These are phyloP conservation scores for Aix galericulata DNA, from an alignment of 2,113 vertebrate species.

Conservation along the genomic window DNA sequence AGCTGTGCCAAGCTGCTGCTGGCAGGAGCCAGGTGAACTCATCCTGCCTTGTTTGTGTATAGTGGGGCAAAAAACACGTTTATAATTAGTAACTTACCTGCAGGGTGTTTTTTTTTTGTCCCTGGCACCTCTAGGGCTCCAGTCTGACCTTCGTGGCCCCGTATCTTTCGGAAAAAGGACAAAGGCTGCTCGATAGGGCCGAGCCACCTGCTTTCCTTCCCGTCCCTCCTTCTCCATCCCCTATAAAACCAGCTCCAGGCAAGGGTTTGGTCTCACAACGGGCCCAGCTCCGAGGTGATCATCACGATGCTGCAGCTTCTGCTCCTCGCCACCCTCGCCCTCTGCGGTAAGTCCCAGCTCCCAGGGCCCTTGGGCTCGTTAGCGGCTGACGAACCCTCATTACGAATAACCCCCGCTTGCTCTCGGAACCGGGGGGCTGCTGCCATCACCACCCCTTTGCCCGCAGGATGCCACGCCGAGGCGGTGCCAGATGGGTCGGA, in stretches of 20 bases:
- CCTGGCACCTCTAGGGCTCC: accelerated
- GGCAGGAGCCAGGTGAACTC: not conserved
- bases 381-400: accelerated
- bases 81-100: no score
- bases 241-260: not conserved
- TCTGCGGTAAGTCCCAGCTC: not conserved
- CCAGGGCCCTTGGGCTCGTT: accelerated
- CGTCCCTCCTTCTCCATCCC: not conserved
- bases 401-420: no score
- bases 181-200: not conserved
- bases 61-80: not conserved
- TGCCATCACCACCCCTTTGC: conserved; percentile 9
- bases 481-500: conserved; percentile 36
- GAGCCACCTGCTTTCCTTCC: not conserved
- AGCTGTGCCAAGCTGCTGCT: no score
- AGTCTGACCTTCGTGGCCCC: accelerated
- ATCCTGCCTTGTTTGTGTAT: not conserved
- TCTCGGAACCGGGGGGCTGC: no score
- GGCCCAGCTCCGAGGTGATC: accelerated
- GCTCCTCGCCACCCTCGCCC: conserved; percentile 29
- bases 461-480: conserved; percentile 77
- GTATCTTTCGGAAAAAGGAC: not conserved
- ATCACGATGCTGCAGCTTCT: not conserved
- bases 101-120: not conserved
- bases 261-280: not conserved